These are phyloP conservation scores for Tursiops truncatus DNA, from an alignment of 2,113 vertebrate species.

Conservation along the genomic window DNA sequence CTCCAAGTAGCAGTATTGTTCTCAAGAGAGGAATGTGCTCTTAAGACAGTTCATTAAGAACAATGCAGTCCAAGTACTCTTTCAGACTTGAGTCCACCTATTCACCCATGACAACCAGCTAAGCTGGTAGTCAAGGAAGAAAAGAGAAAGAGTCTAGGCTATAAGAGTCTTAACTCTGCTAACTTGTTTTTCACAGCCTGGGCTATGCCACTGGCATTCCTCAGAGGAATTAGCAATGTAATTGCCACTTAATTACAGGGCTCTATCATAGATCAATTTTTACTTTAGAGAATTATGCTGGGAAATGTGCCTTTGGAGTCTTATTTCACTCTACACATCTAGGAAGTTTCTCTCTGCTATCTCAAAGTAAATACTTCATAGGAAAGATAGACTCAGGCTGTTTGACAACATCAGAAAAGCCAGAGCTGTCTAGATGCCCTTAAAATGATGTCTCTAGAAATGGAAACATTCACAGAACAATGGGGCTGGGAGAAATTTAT, in stretches of 20 bases:
- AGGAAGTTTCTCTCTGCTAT: background rate
- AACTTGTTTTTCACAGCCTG: background rate
- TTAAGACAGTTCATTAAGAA: background rate
- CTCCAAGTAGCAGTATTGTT: background rate
- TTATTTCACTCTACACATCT: background rate
- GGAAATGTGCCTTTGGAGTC: background rate
- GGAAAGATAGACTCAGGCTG: background rate
- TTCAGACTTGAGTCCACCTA: background rate
- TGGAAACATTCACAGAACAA: background rate
- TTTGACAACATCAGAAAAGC: background rate
- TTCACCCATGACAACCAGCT: background rate
- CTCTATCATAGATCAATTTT: background rate
- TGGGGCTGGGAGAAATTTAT: background rate
- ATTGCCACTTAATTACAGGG: background rate
- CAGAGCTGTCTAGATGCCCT: background rate
- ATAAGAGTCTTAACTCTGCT: background rate
- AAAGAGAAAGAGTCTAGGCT: background rate
- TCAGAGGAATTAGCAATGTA: background rate
- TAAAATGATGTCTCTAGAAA: background rate
- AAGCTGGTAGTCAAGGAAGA: background rate
- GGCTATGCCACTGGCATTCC: background rate
- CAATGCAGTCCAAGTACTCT: background rate
- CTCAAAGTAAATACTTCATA: background rate
- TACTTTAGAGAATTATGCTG: background rate
- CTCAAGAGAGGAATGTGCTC: background rate